Base-by-base conservation (phyloP, 2,888 invertebrate genomes). In the Azorinus chamasolen region DNA sequence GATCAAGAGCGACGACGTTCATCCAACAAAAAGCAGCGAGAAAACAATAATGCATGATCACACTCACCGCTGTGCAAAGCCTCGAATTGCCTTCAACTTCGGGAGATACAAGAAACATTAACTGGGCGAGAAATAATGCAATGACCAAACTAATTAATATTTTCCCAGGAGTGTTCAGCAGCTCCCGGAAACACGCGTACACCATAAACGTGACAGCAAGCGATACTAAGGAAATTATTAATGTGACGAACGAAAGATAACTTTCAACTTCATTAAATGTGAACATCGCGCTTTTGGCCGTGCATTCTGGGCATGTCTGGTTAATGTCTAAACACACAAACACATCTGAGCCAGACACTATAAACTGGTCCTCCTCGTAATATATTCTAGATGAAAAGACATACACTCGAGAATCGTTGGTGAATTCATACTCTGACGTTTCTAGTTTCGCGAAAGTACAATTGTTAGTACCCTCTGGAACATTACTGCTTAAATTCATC, bases 181-280 rank as follows among this genome's bases (percentile, higher is more conserved):
- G 88, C 59, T 94, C 93, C 0, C 94, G 92, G 20, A 94, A 92
- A 20, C 93, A 69, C 27, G 91, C 83, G 84, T 94, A 94, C 0
- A 94, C 94, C 2, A 93, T 76, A 18, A 95, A 88, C 77, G 94
- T 94, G 5, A 94, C 79, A 20, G 93, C 66, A 3, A 95, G 88
- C 79, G 94, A 94, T 25, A 94, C 79, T 48, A 94, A 90, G 0
- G 94, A 94, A 12, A 94, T 95, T 14, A 95, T 93, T 8, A 95
- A 95, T 53, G 95, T 95, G 83, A 95, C 94, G 53, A 95, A 93
- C 14, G 95, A 95, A 57, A 96, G 39, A 48, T 78, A 75, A 1
- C 65, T 63, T 43, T 84, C 81, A 3, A 71, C 39, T 18, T 48
- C 46, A 16, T 74, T 62, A 32, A 79, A 80, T 32, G 59, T 46